These are phyloP conservation scores for Pachymerium ferrugineum DNA, from an alignment of 2,888 invertebrate species.

Conservation along the genomic window DNA sequence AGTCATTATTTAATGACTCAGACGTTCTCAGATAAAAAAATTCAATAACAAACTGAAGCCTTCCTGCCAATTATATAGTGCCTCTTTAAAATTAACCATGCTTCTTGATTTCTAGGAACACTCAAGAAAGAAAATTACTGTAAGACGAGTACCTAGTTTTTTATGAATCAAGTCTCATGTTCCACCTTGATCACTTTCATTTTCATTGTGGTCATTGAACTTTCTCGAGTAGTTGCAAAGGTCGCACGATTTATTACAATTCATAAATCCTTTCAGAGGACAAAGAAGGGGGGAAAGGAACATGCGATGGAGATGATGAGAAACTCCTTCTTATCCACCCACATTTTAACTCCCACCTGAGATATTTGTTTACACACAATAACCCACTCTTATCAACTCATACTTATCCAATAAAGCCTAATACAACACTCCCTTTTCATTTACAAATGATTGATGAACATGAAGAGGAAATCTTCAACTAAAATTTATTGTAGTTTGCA, in stretches of 20 bases:
- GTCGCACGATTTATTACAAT: background rate
- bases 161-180: background rate
- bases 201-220: conserved; percentile 9
- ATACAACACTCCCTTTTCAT: no score
- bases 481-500: background rate
- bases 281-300: conserved; percentile 12
- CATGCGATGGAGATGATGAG: background rate
- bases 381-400: background rate
- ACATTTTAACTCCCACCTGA: background rate
- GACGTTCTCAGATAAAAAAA: no score
- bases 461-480: background rate
- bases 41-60: no score
- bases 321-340: background rate
- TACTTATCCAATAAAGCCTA: background rate
- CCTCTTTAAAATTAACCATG: no score
- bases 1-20: no score
- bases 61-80: no score
- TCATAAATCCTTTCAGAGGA: background rate
- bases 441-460: background rate
- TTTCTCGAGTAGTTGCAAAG: background rate
- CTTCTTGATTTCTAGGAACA: no score
- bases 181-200: background rate
- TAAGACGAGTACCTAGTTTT: no score
- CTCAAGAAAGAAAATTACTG: no score
- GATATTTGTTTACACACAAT: background rate